Evolutionary conservation across 2,113 vertebrate genomes (phyloP).

Genomic region (Saccopteryx bilineata): DNA sequence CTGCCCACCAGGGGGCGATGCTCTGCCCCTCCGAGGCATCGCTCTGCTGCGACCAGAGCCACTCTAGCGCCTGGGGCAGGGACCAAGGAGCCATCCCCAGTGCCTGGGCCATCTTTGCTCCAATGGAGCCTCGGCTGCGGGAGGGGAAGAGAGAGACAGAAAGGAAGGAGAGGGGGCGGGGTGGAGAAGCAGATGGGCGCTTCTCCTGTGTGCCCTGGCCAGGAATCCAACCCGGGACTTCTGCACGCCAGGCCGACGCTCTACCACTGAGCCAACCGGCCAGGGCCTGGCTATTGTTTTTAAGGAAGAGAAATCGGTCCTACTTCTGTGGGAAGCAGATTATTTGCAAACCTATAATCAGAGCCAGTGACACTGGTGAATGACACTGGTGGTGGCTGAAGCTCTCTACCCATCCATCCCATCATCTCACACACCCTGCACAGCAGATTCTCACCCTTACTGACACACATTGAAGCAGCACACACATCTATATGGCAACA

Average conservation of each 20-base stretch:
- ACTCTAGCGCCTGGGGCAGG: too few species aligned
- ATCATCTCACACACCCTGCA: background rate
- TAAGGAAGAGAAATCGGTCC: conserved; percentile 13
- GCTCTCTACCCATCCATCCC: background rate
- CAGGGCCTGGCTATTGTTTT: background rate
- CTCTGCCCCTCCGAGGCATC: too few species aligned
- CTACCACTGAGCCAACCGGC: background rate
- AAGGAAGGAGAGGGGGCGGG: too few species aligned
- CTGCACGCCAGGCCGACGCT: background rate
- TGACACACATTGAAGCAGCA: background rate
- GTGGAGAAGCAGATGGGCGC: too few species aligned
- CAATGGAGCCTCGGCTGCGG: too few species aligned
- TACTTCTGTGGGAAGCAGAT: background rate
- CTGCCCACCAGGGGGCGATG: too few species aligned
- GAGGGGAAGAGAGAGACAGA: too few species aligned
- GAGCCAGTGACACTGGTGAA: background rate
- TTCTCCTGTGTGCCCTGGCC: background rate
- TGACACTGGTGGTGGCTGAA: background rate
- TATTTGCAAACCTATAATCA: background rate
- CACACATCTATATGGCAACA: background rate
- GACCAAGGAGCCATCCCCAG: too few species aligned
- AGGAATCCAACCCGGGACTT: background rate
- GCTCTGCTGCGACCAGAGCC: too few species aligned
- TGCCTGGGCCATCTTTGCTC: too few species aligned
- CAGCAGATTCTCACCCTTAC: background rate